phyloP scores from a whole-genome alignment of 1,140 invertebrate genomes.

The Microplitis mediator region DNA sequence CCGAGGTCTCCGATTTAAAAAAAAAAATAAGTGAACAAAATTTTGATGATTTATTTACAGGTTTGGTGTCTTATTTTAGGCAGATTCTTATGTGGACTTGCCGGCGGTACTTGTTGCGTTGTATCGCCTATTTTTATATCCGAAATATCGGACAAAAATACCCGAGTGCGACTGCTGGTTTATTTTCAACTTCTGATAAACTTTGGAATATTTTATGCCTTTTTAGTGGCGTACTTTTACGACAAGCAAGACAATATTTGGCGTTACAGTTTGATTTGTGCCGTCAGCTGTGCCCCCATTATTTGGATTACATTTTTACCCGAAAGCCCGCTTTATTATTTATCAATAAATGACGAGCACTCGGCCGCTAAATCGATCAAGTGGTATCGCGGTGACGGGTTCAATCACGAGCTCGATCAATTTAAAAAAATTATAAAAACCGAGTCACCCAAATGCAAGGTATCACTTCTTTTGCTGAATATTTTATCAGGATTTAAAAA shows the following conservation, averaged over 20 bases:
- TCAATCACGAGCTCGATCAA: constrained; percentile 58
- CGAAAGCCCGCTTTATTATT: constrained; percentile 66
- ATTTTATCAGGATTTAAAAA: too few species aligned
- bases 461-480: constrained; percentile 9
- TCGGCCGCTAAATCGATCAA: constrained; percentile 67
- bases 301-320: constrained; percentile 68
- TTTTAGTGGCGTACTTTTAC: constrained; percentile 67
- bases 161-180: constrained; percentile 75
- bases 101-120: constrained; percentile 71
- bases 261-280: constrained; percentile 65
- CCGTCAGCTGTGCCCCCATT: constrained; percentile 57
- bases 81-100: constrained; percentile 73
- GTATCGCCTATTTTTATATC: constrained; percentile 79
- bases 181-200: constrained; percentile 79
- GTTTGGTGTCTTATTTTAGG: constrained; percentile 68
- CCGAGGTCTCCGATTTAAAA: background rate
- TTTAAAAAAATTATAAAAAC: constrained; percentile 35
- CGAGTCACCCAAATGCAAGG: constrained; percentile 49
- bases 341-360: constrained; percentile 37
- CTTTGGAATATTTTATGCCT: constrained; percentile 74
- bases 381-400: constrained; percentile 68
- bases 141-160: constrained; percentile 78
- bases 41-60: constrained; percentile 22
- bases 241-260: constrained; percentile 63
- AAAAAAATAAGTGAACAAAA: background rate